Percentiles rank a stretch among this genome's conserved stretches.
These are phyloP conservation scores for Polydrusus tereticollis DNA, from an alignment of 2,888 invertebrate species.

Conservation along the genomic window DNA sequence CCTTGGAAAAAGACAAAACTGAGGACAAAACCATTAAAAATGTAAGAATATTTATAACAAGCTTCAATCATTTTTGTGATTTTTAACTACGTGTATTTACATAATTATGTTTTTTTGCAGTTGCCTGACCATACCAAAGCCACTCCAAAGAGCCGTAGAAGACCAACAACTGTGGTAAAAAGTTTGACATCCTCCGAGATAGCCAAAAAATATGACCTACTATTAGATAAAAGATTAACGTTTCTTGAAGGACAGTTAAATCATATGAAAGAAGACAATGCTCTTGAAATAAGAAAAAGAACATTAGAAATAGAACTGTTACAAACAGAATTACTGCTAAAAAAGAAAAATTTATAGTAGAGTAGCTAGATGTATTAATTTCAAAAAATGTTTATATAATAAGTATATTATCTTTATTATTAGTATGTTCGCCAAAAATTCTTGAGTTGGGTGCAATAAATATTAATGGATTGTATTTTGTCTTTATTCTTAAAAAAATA, in stretches of 20 bases:
- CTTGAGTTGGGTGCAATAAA: neutral
- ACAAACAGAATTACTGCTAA: neutral
- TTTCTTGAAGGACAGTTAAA: constrained; percentile 4
- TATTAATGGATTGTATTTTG: neutral
- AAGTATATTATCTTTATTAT: neutral
- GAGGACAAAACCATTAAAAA: no score
- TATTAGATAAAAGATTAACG: constrained; percentile 10
- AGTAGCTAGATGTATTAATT: neutral
- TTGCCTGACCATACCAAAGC: neutral
- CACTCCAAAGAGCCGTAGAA: neutral
- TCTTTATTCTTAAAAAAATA: neutral
- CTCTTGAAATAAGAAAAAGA: constrained; percentile 1
- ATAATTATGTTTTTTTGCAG: neutral
- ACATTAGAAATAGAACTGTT: constrained; percentile 20
- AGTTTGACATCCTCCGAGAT: constrained; percentile 26
- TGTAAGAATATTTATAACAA: neutral
- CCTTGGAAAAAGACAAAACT: no score
- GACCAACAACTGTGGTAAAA: neutral
- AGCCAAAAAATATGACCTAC: constrained; percentile 19
- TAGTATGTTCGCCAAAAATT: neutral
- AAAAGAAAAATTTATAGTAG: neutral
- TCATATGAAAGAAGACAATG: constrained; percentile 17
- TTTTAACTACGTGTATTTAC: neutral
- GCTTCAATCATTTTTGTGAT: neutral
- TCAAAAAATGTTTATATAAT: neutral